Conservation (phyloP, 2,888 invertebrate species). For the Phlogophora meticulosa region DNA sequence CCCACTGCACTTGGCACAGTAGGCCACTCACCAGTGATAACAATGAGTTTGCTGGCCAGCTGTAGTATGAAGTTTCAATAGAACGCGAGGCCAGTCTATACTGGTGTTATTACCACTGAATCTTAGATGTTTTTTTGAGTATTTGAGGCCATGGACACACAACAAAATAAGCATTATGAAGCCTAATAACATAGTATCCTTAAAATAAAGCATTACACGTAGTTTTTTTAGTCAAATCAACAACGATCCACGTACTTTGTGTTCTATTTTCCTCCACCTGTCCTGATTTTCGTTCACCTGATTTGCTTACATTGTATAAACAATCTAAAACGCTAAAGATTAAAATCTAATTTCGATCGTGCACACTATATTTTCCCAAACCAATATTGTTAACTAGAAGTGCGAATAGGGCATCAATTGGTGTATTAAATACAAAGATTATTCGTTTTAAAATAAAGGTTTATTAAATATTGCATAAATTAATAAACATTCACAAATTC, state of each 20-base stretch:
- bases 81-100: no score
- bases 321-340: neutral
- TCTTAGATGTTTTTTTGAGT: neutral
- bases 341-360: conserved; percentile 12
- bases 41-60: no score
- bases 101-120: no score
- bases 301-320: conserved; percentile 12
- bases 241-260: conserved; percentile 46
- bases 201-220: conserved; percentile 32
- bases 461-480: conserved; percentile 32
- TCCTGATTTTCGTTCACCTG: conserved; percentile 1
- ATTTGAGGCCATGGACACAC: conserved; percentile 9
- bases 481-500: conserved; percentile 1
- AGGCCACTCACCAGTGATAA: no score
- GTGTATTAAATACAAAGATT: conserved; percentile 39
- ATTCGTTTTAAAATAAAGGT: neutral
- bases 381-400: conserved; percentile 32
- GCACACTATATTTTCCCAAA: conserved; percentile 39
- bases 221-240: conserved; percentile 18
- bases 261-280: conserved; percentile 31
- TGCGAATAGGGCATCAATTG: conserved; percentile 32
- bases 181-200: conserved; percentile 10
- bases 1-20: no score
- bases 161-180: conserved; percentile 32
- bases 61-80: no score